A percentile compares a stretch with the other conserved stretches of the same genome.
Conservation (phyloP, 2,113 vertebrate genomes). For the Tricholaema leucomelas region DNA sequence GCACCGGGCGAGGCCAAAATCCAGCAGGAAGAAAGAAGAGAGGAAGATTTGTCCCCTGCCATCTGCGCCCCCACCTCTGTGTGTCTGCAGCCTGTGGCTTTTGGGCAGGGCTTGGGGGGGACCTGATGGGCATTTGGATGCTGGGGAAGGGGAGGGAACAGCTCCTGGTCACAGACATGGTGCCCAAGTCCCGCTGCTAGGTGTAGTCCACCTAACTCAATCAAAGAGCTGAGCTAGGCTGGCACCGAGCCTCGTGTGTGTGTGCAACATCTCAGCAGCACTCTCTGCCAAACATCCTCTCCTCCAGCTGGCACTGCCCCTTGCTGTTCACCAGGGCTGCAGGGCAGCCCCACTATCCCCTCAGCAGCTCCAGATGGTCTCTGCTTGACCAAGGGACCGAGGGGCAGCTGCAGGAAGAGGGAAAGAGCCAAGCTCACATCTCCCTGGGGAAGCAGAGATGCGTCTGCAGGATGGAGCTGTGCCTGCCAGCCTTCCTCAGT, state of each 20-base stretch:
- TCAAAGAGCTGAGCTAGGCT: accelerated
- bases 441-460: not conserved
- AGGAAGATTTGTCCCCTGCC: not conserved
- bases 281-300: not conserved
- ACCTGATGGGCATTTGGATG: not conserved
- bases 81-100: no score
- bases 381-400: not conserved
- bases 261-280: not conserved
- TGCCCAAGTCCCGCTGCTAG: not conserved
- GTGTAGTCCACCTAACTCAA: not conserved
- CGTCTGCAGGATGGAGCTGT: not conserved
- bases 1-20: not conserved
- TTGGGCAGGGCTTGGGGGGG: not conserved
- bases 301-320: not conserved
- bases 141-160: not conserved
- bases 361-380: not conserved
- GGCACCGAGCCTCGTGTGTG: accelerated
- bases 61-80: accelerated
- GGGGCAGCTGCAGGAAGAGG: not conserved
- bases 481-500: not conserved
- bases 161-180: not conserved
- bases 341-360: not conserved
- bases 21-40: not conserved
- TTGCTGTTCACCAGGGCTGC: not conserved
- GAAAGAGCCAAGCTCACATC: not conserved